These are phyloP conservation scores for Notothenia rossii DNA, from an alignment of 2,113 vertebrate genomes.

Conservation along the genomic window DNA sequence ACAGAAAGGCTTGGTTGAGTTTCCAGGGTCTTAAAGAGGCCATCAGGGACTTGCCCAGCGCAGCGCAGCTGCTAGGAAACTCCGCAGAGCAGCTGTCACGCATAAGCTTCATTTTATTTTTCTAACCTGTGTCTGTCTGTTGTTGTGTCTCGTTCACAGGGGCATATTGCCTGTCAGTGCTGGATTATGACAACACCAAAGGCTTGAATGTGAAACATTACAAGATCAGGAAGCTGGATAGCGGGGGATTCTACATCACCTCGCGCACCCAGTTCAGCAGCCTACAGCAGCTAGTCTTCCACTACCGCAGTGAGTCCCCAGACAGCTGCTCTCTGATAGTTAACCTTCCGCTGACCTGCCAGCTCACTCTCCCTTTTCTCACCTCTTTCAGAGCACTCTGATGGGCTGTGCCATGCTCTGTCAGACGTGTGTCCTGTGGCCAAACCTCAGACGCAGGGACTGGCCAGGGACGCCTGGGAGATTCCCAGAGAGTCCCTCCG, in stretches of 20 bases:
- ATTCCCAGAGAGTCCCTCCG: conserved; percentile 94
- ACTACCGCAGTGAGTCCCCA: conserved; percentile 87
- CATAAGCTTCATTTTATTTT: conserved; percentile 21
- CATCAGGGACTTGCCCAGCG: conserved; percentile 22
- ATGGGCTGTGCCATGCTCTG: conserved; percentile 94
- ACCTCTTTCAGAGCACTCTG: conserved; percentile 87
- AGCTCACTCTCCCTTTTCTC: not conserved
- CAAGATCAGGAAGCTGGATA: conserved; percentile 97
- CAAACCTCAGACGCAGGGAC: conserved; percentile 97
- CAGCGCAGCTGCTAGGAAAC: conserved; percentile 61
- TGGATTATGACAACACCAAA: conserved; percentile 94
- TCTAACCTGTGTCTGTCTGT: conserved; percentile 54
- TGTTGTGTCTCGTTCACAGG: conserved; percentile 79
- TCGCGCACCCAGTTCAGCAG: conserved; percentile 96
- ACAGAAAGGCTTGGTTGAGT: conserved; percentile 12
- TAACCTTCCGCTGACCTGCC: not conserved
- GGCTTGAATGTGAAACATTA: conserved; percentile 97
- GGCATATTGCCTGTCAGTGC: conserved; percentile 95
- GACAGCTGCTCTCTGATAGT: not conserved
- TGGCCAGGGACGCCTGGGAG: conserved; percentile 97
- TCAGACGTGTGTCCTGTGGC: conserved; percentile 93
- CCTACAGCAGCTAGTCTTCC: conserved; percentile 95
- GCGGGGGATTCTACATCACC: conserved; percentile 96
- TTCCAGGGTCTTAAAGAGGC: conserved; percentile 14
- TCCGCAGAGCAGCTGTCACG: conserved; percentile 65